Conservation (phyloP, 2,888 invertebrate species). For the Sminthurides aquaticus region DNA sequence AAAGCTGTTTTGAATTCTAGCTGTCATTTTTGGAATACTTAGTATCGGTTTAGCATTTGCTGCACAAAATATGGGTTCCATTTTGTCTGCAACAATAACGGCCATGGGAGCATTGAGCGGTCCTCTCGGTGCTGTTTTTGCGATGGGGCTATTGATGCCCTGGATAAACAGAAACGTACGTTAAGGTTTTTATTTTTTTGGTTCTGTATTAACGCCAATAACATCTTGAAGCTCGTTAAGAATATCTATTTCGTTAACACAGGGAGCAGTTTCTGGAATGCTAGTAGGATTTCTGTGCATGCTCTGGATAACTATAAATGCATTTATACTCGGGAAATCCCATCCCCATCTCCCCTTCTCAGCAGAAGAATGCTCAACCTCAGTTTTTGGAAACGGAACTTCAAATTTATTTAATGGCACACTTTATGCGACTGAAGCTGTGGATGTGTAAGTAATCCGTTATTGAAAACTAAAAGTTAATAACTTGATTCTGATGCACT, state of each 20-base stretch:
- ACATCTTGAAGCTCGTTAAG: not conserved
- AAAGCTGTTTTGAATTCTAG: constrained; percentile 12
- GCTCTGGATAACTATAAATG: constrained; percentile 35
- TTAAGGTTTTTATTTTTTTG: not conserved
- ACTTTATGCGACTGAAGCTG: not conserved
- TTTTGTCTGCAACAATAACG: constrained; percentile 38
- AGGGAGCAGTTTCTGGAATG: constrained; percentile 41
- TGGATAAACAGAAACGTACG: constrained; percentile 36
- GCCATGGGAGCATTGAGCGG: constrained; percentile 39
- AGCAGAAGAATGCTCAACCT: constrained; percentile 26
- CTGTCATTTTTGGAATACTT: constrained; percentile 29
- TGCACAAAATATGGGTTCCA: constrained; percentile 36
- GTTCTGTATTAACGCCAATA: too few species aligned
- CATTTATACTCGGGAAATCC: constrained; percentile 30
- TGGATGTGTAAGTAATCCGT: not conserved
- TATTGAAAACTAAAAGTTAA: too few species aligned
- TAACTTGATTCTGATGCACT: too few species aligned
- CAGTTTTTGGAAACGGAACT: not conserved
- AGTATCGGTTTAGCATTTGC: constrained; percentile 35
- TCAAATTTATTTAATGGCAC: not conserved
- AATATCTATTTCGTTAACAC: constrained; percentile 7
- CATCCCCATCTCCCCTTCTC: constrained; percentile 36
- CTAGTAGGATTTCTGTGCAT: constrained; percentile 28
- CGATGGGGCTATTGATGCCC: constrained; percentile 40
- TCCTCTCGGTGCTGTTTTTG: constrained; percentile 37